These are phyloP conservation scores for Mionectes macconnelli DNA, from an alignment of 2,113 vertebrate genomes.

Conservation along the genomic window DNA sequence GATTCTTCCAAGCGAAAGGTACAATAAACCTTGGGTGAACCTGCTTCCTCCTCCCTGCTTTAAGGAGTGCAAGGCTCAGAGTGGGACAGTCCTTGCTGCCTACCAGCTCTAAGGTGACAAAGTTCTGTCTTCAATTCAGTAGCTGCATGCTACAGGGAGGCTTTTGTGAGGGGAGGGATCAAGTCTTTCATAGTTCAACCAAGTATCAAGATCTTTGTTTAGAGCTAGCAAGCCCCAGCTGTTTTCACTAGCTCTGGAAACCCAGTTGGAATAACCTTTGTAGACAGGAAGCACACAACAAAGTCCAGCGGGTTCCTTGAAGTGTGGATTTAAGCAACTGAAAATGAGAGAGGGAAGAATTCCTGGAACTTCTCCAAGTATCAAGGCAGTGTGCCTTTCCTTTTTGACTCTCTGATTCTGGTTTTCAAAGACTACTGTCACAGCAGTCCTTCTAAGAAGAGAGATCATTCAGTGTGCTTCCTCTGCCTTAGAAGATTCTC, in stretches of 20 bases:
- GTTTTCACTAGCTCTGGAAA: neutral
- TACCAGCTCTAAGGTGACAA: neutral
- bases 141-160: neutral
- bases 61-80: neutral
- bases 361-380: conserved; percentile 6
- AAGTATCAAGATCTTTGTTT: neutral
- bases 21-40: neutral
- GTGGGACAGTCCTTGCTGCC: neutral
- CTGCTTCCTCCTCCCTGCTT: neutral
- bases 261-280: neutral
- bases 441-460: neutral
- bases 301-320: neutral
- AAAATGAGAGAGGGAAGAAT: neutral
- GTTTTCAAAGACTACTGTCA: conserved; percentile 15
- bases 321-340: neutral
- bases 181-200: neutral
- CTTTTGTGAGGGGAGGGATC: neutral
- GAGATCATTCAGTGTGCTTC: neutral
- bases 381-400: neutral
- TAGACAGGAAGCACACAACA: neutral
- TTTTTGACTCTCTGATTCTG: neutral
- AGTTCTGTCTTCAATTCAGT: neutral
- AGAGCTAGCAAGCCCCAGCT: neutral
- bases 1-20: neutral
- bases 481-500: neutral